These are phyloP conservation scores for Limnephilus lunatus DNA, from an alignment of 2,888 invertebrate species.

Conservation along the genomic window DNA sequence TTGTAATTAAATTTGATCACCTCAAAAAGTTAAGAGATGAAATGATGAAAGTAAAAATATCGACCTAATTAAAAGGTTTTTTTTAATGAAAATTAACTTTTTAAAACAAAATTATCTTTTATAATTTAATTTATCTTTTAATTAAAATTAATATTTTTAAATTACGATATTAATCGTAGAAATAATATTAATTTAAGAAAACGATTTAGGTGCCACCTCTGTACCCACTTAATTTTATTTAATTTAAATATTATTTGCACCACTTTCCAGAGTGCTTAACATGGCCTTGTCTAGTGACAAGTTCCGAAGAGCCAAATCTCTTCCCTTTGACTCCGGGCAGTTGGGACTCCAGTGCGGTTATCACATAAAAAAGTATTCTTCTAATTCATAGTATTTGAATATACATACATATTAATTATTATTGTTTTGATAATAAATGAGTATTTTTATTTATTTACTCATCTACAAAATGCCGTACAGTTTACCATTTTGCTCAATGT, in stretches of 20 bases:
- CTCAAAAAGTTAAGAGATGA: background rate
- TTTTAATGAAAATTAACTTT: background rate
- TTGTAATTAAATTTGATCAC: constrained; percentile 56
- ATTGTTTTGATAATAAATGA: background rate
- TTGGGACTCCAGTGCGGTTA: background rate
- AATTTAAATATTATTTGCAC: too few species aligned
- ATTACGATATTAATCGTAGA: background rate
- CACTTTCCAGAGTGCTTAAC: too few species aligned
- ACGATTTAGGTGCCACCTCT: background rate
- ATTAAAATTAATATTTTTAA: background rate
- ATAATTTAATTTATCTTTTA: background rate
- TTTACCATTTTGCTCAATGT: background rate
- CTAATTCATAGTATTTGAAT: background rate
- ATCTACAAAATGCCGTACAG: background rate
- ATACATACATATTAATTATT: background rate
- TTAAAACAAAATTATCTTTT: background rate
- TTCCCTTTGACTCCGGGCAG: background rate
- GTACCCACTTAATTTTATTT: too few species aligned
- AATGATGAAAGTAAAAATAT: background rate
- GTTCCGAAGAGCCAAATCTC: background rate
- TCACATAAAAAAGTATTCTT: background rate
- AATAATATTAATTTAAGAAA: background rate
- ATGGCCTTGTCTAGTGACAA: too few species aligned
- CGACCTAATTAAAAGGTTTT: background rate
- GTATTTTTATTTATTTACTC: background rate